Evolutionary conservation across 1,140 invertebrate genomes (phyloP).

Genomic region (Drosophila prosaltans): DNA sequence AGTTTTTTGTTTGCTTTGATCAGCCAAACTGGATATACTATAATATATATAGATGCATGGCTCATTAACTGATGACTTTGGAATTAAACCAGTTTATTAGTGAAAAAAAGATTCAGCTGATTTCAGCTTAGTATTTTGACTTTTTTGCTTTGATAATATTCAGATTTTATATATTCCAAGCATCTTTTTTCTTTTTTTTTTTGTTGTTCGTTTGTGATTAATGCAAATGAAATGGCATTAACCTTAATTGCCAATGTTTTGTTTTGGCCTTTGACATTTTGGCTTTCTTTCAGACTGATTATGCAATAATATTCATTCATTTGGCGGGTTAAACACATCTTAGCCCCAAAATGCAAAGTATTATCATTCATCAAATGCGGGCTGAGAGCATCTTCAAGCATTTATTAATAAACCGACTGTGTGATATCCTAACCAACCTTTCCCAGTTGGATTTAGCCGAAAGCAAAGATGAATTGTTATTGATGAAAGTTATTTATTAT

Average conservation of each 20-base stretch:
- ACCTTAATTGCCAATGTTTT: conserved; percentile 1
- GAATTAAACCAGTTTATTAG: too few relatives aligned
- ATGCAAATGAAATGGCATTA: conserved; percentile 8
- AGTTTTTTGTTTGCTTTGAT: neutral
- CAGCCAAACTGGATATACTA: neutral
- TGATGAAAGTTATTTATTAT: too few relatives aligned
- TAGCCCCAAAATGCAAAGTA: neutral
- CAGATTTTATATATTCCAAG: neutral
- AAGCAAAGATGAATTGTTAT: too few relatives aligned
- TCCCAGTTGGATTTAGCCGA: too few relatives aligned
- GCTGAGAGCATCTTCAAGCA: neutral
- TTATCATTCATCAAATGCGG: neutral
- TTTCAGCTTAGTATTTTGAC: neutral
- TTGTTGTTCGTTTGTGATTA: neutral
- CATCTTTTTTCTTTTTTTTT: neutral
- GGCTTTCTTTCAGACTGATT: conserved; percentile 5
- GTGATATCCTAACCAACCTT: neutral
- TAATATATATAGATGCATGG: neutral
- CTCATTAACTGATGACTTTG: too few relatives aligned
- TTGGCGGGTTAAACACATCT: neutral
- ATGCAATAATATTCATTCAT: neutral
- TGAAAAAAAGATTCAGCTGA: too few relatives aligned
- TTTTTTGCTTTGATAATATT: neutral
- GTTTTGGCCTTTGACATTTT: conserved; percentile 7
- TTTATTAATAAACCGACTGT: neutral